Percentiles rank a stretch among this genome's conserved stretches.
Evolutionary conservation across 2,888 invertebrate species (phyloP).

Genomic region (Rotaria magnacalcarata): DNA sequence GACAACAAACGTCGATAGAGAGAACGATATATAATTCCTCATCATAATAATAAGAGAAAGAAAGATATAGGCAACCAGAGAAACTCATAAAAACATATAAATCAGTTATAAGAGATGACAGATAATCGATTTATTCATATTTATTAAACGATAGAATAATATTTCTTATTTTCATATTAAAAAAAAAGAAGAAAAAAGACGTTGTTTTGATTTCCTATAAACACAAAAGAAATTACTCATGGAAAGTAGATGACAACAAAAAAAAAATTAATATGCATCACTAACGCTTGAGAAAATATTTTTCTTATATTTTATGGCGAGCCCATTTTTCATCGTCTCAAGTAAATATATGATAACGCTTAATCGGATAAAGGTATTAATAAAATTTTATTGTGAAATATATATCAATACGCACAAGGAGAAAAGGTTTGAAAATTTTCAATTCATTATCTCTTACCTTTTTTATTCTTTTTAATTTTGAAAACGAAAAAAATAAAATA

Average conservation of each 20-base stretch:
- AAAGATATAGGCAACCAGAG: background rate
- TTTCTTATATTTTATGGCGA: background rate
- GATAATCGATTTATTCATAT: slow-evolving; percentile 10
- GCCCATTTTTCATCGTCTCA: background rate
- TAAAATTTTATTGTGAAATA: slow-evolving; percentile 15
- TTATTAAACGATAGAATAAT: background rate
- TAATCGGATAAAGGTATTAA: slow-evolving; percentile 21
- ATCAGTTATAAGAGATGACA: slow-evolving; percentile 1
- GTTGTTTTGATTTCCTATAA: background rate
- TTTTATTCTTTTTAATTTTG: background rate
- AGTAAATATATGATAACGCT: slow-evolving; percentile 17
- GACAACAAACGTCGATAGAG: slow-evolving; percentile 22
- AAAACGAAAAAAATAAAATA: background rate
- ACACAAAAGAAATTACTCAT: background rate
- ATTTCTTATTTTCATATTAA: background rate
- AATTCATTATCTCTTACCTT: background rate
- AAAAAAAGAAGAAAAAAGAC: too few species aligned
- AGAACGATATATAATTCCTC: slow-evolving; percentile 23
- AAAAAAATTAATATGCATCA: too few species aligned
- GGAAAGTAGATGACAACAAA: too few species aligned
- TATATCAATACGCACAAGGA: background rate
- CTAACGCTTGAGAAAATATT: too few species aligned
- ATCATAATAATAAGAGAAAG: slow-evolving; percentile 24
- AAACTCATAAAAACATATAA: slow-evolving; percentile 31
- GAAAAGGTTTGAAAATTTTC: background rate